Base-by-base conservation (phyloP, 2,797 vertebrate genomes). In the Cossypha caffra region DNA sequence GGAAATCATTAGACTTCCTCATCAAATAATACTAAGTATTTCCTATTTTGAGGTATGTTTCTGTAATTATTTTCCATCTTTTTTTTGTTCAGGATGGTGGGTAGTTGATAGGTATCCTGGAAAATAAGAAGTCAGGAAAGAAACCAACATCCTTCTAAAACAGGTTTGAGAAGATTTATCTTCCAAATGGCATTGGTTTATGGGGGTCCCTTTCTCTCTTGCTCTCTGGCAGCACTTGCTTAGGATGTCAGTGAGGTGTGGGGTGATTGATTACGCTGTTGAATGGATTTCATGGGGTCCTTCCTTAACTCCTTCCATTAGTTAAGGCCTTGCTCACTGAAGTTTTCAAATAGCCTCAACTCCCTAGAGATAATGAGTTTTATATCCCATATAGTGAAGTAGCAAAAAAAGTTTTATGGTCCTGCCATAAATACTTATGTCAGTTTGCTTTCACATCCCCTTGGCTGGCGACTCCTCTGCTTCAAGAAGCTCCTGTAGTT, bases 371-470 rank as follows among this genome's bases (percentile, higher is more conserved):
- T 86, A 71, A 68, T 42, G 37, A 86, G 17, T 64, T 92, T 95
- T 95, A 75, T 90, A 78, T 63, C 50, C 83, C 51, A 23, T 38
- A 9, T 33, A 87, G 79, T 52, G 66, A 83, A 66, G 84, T 37
- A 88, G 84, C 35, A 85, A 66, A 83, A 52, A 47, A 59, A 48
- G 59, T 77, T 76, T 90, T 93, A 80, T 67, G 62, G 48, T 45
- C 66, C 78, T 58, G 52, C 78, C 26, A 16, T 92, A 92, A 87
- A 90, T 91, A 84, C 76, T 94, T 61, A 24, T 92, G 80, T 81
- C 50, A 26, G 50, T 77, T 92, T 86, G 78, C 64, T 82, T 91
- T 82, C 75, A n/a, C 15, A 0, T 62, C 19, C 42, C n/a, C 54
- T 66, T 5, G 6, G 50, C 58, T 90, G 80, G n/a, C 0, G 12